A percentile compares a stretch with the other conserved stretches of the same genome.
These are phyloP conservation scores for Synergus laeviventris DNA, from an alignment of 2,888 invertebrate genomes.

Conservation along the genomic window DNA sequence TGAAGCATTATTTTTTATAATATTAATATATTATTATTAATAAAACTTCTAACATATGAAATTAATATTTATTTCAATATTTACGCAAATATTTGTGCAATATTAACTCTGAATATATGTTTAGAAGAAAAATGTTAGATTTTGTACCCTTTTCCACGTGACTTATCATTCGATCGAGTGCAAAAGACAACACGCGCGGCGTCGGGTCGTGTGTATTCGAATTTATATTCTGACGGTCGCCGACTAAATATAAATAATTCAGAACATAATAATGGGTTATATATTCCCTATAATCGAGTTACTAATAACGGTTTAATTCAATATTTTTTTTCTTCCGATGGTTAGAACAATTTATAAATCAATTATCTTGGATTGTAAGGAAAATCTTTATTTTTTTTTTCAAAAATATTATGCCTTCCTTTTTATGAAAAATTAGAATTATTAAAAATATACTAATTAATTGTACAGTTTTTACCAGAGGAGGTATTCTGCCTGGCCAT, in stretches of 20 bases:
- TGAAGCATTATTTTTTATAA: no score
- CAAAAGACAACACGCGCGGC: background rate
- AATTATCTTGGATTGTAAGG: no score
- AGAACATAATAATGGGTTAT: background rate
- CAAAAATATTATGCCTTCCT: no score
- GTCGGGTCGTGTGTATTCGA: no score
- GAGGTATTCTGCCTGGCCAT: background rate
- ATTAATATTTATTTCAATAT: background rate
- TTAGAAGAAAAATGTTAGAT: background rate
- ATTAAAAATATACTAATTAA: no score
- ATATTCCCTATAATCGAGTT: background rate
- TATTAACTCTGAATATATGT: background rate
- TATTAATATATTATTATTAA: no score
- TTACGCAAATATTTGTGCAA: background rate
- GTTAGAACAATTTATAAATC: no score
- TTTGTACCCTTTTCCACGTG: background rate
- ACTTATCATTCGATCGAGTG: background rate
- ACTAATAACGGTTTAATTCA: background rate
- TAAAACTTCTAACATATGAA: no score
- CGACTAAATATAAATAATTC: background rate
- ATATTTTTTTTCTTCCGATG: no score
- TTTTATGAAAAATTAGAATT: no score
- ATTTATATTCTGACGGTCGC: background rate
- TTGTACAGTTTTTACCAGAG: no score
- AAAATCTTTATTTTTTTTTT: no score